Conservation (phyloP, 2,797 vertebrate genomes). For the Parambassis ranga region DNA sequence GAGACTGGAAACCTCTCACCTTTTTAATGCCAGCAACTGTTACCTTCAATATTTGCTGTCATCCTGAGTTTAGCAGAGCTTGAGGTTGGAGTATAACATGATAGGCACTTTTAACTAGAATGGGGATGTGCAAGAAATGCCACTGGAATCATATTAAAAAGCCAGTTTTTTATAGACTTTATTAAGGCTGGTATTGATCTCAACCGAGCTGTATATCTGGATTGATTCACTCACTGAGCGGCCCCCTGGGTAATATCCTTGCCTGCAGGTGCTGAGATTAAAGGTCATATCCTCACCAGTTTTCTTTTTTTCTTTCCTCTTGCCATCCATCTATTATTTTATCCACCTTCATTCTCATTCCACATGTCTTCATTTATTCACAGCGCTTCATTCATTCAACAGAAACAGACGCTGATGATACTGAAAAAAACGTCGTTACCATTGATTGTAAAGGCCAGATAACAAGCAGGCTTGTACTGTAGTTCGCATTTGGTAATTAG, state of each 20-base stretch:
- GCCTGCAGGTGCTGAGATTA: slow-evolving; percentile 40
- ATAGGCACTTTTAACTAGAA: slow-evolving; percentile 26
- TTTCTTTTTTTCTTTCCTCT: background rate
- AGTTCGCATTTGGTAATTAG: slow-evolving; percentile 22
- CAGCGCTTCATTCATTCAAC: background rate
- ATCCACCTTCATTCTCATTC: slow-evolving; percentile 7
- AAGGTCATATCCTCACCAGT: slow-evolving; percentile 64
- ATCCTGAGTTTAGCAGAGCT: background rate
- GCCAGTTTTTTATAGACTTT: slow-evolving; percentile 50
- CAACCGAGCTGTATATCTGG: slow-evolving; percentile 25
- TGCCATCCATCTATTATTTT: slow-evolving; percentile 15
- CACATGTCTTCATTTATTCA: slow-evolving; percentile 18
- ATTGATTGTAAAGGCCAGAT: slow-evolving; percentile 27
- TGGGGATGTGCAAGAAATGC: slow-evolving; percentile 35
- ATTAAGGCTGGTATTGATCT: slow-evolving; percentile 57
- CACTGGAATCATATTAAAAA: slow-evolving; percentile 46
- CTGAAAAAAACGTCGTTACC: background rate
- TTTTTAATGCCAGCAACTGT: background rate
- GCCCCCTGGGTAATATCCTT: slow-evolving; percentile 59
- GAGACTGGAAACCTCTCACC: background rate
- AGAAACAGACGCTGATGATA: background rate
- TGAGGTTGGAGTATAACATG: slow-evolving; percentile 14
- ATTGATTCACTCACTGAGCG: slow-evolving; percentile 42
- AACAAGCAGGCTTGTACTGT: slow-evolving; percentile 20
- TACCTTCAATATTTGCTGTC: slow-evolving; percentile 1